Evolutionary conservation across 1,140 invertebrate species (phyloP), one percentile per base, ranked within the genome.

Genomic region (Drosophila lacteicornis): DNA sequence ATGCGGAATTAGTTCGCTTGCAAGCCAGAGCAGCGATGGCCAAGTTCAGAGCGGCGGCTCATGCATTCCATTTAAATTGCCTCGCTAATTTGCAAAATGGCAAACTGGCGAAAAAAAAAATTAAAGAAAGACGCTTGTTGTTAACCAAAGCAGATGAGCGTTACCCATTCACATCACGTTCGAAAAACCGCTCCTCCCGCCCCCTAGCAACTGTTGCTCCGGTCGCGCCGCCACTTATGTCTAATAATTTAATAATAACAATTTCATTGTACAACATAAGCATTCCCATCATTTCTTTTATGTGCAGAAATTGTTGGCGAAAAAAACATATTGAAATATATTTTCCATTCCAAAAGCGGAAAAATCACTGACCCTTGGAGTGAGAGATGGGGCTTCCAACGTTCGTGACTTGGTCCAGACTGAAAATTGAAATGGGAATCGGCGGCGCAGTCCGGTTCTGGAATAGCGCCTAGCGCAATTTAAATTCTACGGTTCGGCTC

Each of bases 171-270:
- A 62, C 69, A 75, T 75, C 71, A 75, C 71, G 57, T 74, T 75
- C 43, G 36, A 30, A 30, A 74, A 11, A 22, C 38, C 47, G 4
- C 59, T 51, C 47, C 17, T 36, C 19, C 43, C 9, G 17, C 33
- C n/a, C 7, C 33, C 11, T 12, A 12, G 5, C 67, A 71, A 58
- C 66, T 50, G 69, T 60, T 73, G 70, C 17, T 33, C 45, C n/a
- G 43, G 45, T 19, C 12, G 30, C 38, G 36, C 4, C 15, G 38
- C 56, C 68, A 74, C 68, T 75, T 75, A 74, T 75, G 69, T 75
- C 57, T 75, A 75, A 58, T 55, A 76, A 76, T 76, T 76, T 76
- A 76, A 76, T 76, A 76, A 76, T 76, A 76, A 76, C 74, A 76
- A 76, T 76, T 74, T 60, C 68, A 74, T 74, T 74, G 70, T 60